Base-by-base conservation (phyloP, 2,888 invertebrate species). In the Tyria jacobaeae region DNA sequence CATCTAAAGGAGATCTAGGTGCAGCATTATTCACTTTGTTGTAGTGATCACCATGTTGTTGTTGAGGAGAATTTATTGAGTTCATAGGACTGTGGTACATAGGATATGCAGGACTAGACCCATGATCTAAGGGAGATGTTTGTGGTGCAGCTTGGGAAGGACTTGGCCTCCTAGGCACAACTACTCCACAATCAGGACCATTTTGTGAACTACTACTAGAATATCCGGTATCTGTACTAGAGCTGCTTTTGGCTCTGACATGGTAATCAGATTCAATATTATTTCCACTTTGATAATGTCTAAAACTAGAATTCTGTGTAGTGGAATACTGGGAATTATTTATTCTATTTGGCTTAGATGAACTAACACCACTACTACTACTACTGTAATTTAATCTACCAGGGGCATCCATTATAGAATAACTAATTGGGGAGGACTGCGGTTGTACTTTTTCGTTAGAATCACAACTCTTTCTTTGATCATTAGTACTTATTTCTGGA, bases 1-100 rank as follows among this genome's bases (percentile, higher is more conserved):
- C 96, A 79, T 96, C 96, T 73, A 96, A 85, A 10, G 96, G 96
- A 47, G 96, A 96, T 15, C 96, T 94, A 27, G 96, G 96, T 31
- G 96, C 95, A 56, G 94, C 86, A 85, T 88, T 95, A 74, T 87
- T 94, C 24, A 87, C 82, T 82, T 94, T 92, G 73, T 81, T 90
- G 71, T 92, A 94, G 75, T 94, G 92, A 65, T 94, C 95, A n/a
- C 91, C 89, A 79, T 95, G 95, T 75, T 96, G 96, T 78, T 96
- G 96, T 6, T n/a, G n/a, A n/a, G 96, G 96, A 1, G 96, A 96
- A 68, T 96, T 96, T 76, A 96, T 95, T 6, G 96, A 95, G 81
- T 96, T 96, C 96, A 97, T 96, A 25, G 97, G 97, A 89, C 97
- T 97, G 86, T 97, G 96, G 87, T 97, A 97, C 95, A 97, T 95